phyloP scores from a whole-genome alignment of 1,140 invertebrate genomes.

The Cecropterus lyciades region DNA sequence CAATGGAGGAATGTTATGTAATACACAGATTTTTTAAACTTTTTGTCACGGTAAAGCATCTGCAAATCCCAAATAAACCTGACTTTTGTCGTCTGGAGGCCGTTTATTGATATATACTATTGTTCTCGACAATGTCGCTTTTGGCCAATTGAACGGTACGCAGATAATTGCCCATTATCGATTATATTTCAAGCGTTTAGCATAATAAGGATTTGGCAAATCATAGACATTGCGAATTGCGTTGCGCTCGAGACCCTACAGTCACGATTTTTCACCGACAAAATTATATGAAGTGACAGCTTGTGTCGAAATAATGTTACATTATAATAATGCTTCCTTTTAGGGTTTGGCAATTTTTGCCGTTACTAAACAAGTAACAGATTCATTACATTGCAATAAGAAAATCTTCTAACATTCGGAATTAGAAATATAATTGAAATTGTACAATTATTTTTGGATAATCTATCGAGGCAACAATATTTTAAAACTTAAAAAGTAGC shows the following conservation, averaged over 20 bases:
- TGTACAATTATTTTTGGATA: no score
- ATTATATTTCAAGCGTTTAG: slow-evolving; percentile 55
- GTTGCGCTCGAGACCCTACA: slow-evolving; percentile 50
- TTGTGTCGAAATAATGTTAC: slow-evolving; percentile 50
- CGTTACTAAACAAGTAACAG: slow-evolving; percentile 5
- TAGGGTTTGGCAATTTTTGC: slow-evolving; percentile 24
- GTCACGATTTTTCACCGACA: slow-evolving; percentile 62
- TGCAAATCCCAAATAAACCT: not conserved
- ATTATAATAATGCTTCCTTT: slow-evolving; percentile 38
- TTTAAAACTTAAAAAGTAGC: no score
- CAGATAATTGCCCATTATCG: slow-evolving; percentile 65
- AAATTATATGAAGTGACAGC: slow-evolving; percentile 42
- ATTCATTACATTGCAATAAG: not conserved
- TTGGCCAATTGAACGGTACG: slow-evolving; percentile 64
- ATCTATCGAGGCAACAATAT: no score
- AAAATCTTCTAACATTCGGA: not conserved
- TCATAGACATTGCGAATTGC: slow-evolving; percentile 58
- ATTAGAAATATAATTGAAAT: no score
- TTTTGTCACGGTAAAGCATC: not conserved
- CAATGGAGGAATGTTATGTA: no score
- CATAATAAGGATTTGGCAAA: slow-evolving; percentile 70
- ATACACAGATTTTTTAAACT: no score
- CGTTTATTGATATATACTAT: slow-evolving; percentile 31
- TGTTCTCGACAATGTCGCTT: slow-evolving; percentile 60
- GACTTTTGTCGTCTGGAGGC: slow-evolving; percentile 7